A percentile compares a stretch with the other conserved stretches of the same genome.
Conservation (phyloP, 2,113 vertebrate species). For the Hemiscyllium ocellatum region DNA sequence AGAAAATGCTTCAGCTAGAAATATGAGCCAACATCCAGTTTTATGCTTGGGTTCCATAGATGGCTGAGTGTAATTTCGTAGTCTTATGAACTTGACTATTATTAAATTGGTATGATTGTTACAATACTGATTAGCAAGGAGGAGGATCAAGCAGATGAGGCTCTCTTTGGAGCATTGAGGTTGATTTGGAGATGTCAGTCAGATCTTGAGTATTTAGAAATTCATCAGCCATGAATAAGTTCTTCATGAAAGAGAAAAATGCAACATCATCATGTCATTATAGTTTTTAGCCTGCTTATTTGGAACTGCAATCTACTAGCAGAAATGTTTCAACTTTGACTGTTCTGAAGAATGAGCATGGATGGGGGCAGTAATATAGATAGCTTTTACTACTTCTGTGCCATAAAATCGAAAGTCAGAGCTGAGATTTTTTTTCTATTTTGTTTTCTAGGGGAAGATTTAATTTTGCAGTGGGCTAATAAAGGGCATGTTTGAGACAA, state of each 20-base stretch:
- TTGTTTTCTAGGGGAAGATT: not conserved
- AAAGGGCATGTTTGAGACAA: not conserved
- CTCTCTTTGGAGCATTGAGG: not conserved
- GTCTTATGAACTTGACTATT: not conserved
- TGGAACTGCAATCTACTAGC: not conserved
- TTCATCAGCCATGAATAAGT: not conserved
- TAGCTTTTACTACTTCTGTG: not conserved
- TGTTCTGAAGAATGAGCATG: not conserved
- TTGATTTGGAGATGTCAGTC: not conserved
- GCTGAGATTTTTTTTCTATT: not conserved
- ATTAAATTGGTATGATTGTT: not conserved
- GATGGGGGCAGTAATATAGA: not conserved
- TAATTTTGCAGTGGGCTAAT: not conserved
- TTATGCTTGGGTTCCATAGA: not conserved
- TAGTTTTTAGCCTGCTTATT: not conserved
- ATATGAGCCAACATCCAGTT: not conserved
- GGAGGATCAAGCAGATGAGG: not conserved
- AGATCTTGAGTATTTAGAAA: not conserved
- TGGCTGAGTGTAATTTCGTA: not conserved
- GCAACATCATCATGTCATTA: not conserved
- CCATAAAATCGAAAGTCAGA: not conserved
- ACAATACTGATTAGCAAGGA: not conserved
- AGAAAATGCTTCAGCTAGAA: not conserved
- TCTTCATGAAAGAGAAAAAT: not conserved
- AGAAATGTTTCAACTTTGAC: not conserved